A percentile compares a stretch with the other conserved stretches of the same genome.
Evolutionary conservation across 1,140 invertebrate genomes (phyloP).

Genomic region (Dendrolimus punctatus): DNA sequence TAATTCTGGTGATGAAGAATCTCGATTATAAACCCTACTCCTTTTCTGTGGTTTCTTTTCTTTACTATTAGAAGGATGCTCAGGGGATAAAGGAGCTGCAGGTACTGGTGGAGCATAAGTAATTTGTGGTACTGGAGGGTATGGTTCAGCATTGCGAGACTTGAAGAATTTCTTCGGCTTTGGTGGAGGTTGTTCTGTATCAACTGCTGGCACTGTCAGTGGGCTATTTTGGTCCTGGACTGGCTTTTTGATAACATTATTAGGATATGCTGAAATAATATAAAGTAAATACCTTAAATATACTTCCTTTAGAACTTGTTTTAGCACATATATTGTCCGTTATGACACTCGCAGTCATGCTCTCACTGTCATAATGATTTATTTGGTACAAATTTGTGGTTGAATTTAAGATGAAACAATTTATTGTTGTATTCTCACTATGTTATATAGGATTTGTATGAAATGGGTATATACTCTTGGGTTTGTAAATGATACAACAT

Average conservation of each 20-base stretch:
- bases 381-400: too few species aligned
- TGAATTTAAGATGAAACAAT: too few species aligned
- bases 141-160: slow-evolving; percentile 81
- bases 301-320: too few species aligned
- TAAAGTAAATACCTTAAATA: slow-evolving; percentile 8
- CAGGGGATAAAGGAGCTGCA: slow-evolving; percentile 73
- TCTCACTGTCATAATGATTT: too few species aligned
- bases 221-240: slow-evolving; percentile 74
- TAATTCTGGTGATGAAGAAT: slow-evolving; percentile 62
- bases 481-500: too few species aligned
- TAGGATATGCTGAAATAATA: slow-evolving; percentile 59
- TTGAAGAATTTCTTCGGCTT: slow-evolving; percentile 95
- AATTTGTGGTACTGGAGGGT: slow-evolving; percentile 71
- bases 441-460: too few species aligned
- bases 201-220: slow-evolving; percentile 70
- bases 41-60: slow-evolving; percentile 58
- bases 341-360: too few species aligned
- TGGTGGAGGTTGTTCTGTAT: slow-evolving; percentile 67
- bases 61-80: slow-evolving; percentile 72
- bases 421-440: too few species aligned
- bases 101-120: slow-evolving; percentile 64
- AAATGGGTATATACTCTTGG: too few species aligned
- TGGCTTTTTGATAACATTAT: slow-evolving; percentile 65
- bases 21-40: slow-evolving; percentile 50
- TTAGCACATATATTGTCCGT: too few species aligned